Base-by-base conservation (phyloP, 2,113 vertebrate genomes). In the Rhodinocichla rosea region DNA sequence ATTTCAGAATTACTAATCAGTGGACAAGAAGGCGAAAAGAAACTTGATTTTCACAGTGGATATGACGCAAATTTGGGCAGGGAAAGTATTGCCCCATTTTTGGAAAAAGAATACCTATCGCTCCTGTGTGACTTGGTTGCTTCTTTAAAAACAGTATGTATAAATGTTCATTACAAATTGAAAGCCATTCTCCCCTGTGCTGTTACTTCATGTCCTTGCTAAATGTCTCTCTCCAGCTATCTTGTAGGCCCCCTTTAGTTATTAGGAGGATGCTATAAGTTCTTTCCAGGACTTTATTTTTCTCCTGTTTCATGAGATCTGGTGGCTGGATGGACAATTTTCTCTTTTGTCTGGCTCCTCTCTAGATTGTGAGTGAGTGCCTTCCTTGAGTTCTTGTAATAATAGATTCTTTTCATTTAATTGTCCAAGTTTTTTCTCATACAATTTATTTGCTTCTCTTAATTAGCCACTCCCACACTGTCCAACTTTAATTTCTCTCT, bases 11-110 rank as follows among this genome's bases (percentile, higher is more conserved):
- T 65, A 60, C 3, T 44, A 40, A 9, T 49, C 33, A 27, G 22
- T 13, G 20, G 19, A 59, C 7, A 69, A 82, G 13, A 8, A 89
- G 6, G 22, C 8, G 82, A 69, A 83, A 64, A 60, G 3, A n/a
- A 75, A 10, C 4, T 50, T 56, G 11, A 50, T 6, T 75, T 79
- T 82, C 28, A 55, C 26, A 52, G 26, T 21, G 56, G 7, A 42
- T 37, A 27, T 60, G 50, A 75, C 23, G 45, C 6, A 83, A 74
- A 56, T 19, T 47, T 24, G 6, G 20, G 8, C 39, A 70, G 22
- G 5, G 26, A 47, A 56, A 52, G 0, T 5, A 40, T 4, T 47
- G 23, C 6, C 14, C 4, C 10, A 50, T 0, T 65, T 60, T 60
- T 40, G 4, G 16, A 8, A 89, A 16, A 62, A 39, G 5, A 74